Conservation (phyloP, 2,797 vertebrate genomes). For the Spizella passerina region DNA sequence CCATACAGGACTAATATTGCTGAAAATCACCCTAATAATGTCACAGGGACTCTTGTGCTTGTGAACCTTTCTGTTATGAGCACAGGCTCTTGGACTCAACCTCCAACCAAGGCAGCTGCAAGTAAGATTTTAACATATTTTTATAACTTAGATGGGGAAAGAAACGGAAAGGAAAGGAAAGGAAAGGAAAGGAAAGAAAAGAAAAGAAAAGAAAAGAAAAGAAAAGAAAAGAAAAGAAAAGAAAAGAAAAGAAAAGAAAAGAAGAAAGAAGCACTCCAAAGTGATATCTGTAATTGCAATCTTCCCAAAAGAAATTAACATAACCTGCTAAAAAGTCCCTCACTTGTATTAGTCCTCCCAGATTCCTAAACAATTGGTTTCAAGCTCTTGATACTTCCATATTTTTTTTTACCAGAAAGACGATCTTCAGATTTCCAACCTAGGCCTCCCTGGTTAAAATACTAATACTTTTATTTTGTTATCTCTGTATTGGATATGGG, state of each 20-base stretch:
- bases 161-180: too few relatives aligned
- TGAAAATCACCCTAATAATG: slow-evolving; percentile 42
- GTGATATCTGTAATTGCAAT: neutral
- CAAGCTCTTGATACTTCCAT: neutral
- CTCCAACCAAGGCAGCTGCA: neutral
- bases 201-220: rapidly evolving
- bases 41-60: neutral
- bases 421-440: neutral
- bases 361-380: rapidly evolving
- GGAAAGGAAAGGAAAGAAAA: rapidly evolving
- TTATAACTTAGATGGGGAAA: neutral
- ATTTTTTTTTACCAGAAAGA: neutral
- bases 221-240: too few relatives aligned
- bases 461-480: neutral
- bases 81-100: neutral
- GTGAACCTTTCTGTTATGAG: neutral
- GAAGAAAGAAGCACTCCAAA: neutral
- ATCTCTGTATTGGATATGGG: neutral
- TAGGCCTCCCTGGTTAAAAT: neutral
- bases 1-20: slow-evolving; percentile 46
- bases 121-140: neutral
- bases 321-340: neutral
- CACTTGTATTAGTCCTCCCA: rapidly evolving
- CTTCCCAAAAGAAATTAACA: neutral
- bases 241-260: too few relatives aligned